Evolutionary conservation across 2,888 invertebrate species (phyloP), one percentile per base, ranked within the genome.

Genomic region (Plemyria rubiginata): DNA sequence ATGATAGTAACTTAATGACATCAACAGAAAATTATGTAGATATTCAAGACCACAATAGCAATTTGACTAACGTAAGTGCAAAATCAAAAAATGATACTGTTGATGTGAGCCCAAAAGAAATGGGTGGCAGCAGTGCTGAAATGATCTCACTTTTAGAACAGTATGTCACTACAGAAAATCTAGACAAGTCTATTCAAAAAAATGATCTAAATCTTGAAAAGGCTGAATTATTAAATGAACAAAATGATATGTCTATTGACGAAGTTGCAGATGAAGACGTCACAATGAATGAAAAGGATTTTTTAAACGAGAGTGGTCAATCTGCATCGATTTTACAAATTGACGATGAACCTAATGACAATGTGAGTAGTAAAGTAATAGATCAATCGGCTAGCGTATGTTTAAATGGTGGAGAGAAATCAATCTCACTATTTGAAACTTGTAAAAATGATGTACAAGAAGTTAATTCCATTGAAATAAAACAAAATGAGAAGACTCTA

Each of bases 311-410:
- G 29, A 71, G 65, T 63, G 52, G 54, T 5, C 46, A 55, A 32
- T 70, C 71, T 16, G 68, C 54, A 54, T 65, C 67, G 7, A 65
- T 67, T 56, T 61, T 67, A 36, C 58, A 56, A 50, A 46, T 22
- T 3, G 43, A 22, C 28, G 15, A 32, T 6, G 38, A 48, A 32
- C 2, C 36, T 2, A 41, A 40, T 36, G 51, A 41, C 6, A 9
- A 29, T 16, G 36, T 15, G 0, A 38, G 36, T 58, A 15, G 38
- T 16, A 38, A 57, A 32, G 22, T 15, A 22, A 22, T 9, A 4
- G 15, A 56, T 15, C 28, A 52, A 54, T 15, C 53, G 8, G 6
- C 1, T 11, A 32, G 4, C 9, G 38, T 9, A 3, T n/a, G 36
- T 32, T 51, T 57, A 0, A 56, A 46, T 53, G 13, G 12, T 9